Percentiles rank a stretch among this genome's conserved stretches.
Conservation (phyloP, 2,113 vertebrate genomes). For the Thomomys bottae region DNA sequence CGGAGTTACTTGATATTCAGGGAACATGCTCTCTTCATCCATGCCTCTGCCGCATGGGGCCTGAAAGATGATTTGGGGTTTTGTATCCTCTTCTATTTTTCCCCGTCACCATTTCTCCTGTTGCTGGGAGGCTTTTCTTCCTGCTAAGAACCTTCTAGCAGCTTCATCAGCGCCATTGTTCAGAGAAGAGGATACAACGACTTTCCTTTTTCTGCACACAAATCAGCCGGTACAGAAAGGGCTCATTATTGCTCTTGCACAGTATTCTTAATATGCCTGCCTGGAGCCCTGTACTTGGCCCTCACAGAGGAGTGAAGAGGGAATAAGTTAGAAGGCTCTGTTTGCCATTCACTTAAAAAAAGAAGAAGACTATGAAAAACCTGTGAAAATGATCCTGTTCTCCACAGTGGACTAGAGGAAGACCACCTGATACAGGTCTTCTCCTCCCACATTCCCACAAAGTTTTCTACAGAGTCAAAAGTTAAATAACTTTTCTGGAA, state of each 20-base stretch:
- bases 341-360: not conserved
- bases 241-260: conserved; percentile 55
- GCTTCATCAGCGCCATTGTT: conserved; percentile 78
- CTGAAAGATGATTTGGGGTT: conserved; percentile 43
- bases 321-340: not conserved
- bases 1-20: conserved; percentile 60
- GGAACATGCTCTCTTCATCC: not conserved
- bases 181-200: conserved; percentile 48
- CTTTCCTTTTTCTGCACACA: conserved; percentile 56
- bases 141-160: conserved; percentile 71
- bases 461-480: not conserved
- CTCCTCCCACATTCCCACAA: not conserved
- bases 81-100: conserved; percentile 30
- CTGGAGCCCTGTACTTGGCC: not conserved
- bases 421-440: not conserved
- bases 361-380: no score
- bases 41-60: not conserved
- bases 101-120: not conserved
- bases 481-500: not conserved
- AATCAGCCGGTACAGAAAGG: conserved; percentile 56
- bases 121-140: conserved; percentile 59
- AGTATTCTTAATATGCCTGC: conserved; percentile 38
- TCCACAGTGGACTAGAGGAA: conserved; percentile 2
- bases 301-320: not conserved
- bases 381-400: conserved; percentile 42